Base-by-base conservation (phyloP, 2,888 invertebrate species). In the Tachina fera region DNA sequence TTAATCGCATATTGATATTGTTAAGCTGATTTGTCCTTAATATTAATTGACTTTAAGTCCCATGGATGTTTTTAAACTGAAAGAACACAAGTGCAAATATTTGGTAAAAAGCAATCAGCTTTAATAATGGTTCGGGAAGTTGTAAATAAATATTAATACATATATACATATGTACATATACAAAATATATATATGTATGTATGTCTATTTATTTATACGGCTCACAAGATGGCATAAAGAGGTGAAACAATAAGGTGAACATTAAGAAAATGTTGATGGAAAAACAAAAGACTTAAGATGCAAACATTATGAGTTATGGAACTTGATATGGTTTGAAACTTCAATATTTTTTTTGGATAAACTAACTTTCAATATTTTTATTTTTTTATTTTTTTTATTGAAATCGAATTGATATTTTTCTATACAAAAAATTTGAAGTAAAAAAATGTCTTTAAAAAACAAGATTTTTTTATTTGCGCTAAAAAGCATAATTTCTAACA, bases 11-110 rank as follows among this genome's bases (percentile, higher is more conserved):
- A 86, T 83, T 86, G 86, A 86, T 83, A 80, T 86, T 77, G 61
- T 72, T 86, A 86, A 83, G 86, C 86, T 79, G 86, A 86, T 86
- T 86, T 86, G 86, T 86, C 86, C 75, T 86, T 86, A 86, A 86
- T 86, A 83, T 80, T 83, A 86, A 79, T 83, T 86, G 86, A 86
- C 86, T 86, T 86, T 86, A 83, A 86, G 63, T 76, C 83, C n/a
- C 67, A 75, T 71, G 70, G 75, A 79, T 76, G 78, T 79, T 47
- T 79, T 71, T 49, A 71, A 79, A 16, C 49, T 45, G 43, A 56
- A 43, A 71, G 71, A 86, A 72, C 83, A 76, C 79, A 71, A 83
- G 75, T 86, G 83, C 79, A 86, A 83, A 86, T 83, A 86, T 86
- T 86, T 86, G 75, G 65, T 58, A 75, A 83, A 81, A 79, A 79